Percentiles rank a stretch among this genome's conserved stretches.
These are phyloP conservation scores for Drosophila mimetica DNA, from an alignment of 2,888 invertebrate species.

Conservation along the genomic window DNA sequence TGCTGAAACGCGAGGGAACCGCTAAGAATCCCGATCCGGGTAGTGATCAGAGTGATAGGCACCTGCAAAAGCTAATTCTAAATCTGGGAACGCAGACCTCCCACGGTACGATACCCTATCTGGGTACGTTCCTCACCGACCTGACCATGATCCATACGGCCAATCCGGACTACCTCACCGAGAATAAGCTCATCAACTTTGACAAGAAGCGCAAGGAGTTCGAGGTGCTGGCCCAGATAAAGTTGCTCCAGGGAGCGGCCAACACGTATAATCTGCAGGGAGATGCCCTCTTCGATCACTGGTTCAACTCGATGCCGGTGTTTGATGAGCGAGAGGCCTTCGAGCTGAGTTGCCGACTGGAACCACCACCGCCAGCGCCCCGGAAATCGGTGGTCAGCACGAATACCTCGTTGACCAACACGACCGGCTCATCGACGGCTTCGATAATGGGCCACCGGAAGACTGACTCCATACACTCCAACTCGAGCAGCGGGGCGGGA, in stretches of 20 bases:
- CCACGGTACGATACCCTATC: constrained; percentile 98
- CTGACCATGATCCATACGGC: constrained; percentile 99
- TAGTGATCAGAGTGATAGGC: constrained; percentile 92
- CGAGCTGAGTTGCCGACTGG: constrained; percentile 94
- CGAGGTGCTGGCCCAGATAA: constrained; percentile 98
- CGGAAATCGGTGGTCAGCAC: constrained; percentile 75
- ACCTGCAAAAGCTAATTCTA: constrained; percentile 93
- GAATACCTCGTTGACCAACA: constrained; percentile 74
- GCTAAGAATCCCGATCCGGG: constrained; percentile 98
- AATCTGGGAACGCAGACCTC: constrained; percentile 91
- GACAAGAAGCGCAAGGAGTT: constrained; percentile 99
- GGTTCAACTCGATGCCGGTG: constrained; percentile 97
- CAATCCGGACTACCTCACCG: constrained; percentile 91
- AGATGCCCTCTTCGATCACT: constrained; percentile 95
- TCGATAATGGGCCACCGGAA: constrained; percentile 88
- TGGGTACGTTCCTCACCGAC: constrained; percentile 99
- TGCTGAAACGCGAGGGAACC: constrained; percentile 98
- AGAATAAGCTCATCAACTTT: constrained; percentile 95
- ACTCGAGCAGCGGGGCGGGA: constrained; percentile 93
- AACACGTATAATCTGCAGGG: constrained; percentile 95
- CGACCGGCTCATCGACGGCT: constrained; percentile 71
- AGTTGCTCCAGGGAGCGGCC: constrained; percentile 96
- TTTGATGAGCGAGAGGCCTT: constrained; percentile 97
- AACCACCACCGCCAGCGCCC: constrained; percentile 87
- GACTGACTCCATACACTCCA: constrained; percentile 95